Evolutionary conservation across 2,113 vertebrate genomes (phyloP).

Genomic region (Orthonyx spaldingii): DNA sequence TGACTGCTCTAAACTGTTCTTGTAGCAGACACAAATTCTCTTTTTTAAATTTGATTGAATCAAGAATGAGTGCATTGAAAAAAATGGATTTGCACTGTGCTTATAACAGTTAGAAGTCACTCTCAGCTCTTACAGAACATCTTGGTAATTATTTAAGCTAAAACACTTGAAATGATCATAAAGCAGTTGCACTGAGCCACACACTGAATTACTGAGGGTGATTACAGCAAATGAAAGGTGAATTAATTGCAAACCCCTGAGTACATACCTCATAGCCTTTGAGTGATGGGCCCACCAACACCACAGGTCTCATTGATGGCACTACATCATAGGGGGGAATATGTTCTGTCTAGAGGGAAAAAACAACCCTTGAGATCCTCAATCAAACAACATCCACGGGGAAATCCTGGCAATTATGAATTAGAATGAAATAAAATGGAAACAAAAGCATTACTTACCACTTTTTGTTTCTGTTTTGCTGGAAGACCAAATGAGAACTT

Average conservation of each 20-base stretch:
- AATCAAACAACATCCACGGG: fast-evolving
- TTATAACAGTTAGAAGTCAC: not conserved
- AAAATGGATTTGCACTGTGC: not conserved
- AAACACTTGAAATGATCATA: not conserved
- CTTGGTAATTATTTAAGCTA: not conserved
- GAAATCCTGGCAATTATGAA: not conserved
- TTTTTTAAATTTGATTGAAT: not conserved
- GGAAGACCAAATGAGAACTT: constrained; percentile 71
- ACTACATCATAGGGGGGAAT: constrained; percentile 96
- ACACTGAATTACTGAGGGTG: not conserved
- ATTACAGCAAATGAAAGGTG: not conserved
- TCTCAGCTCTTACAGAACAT: not conserved
- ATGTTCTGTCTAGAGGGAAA: constrained; percentile 85
- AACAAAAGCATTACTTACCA: constrained; percentile 82
- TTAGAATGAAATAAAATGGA: not conserved
- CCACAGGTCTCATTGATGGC: constrained; percentile 96
- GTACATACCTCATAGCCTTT: constrained; percentile 94
- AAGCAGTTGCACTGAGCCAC: not conserved
- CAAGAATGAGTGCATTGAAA: not conserved
- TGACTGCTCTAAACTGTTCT: no score
- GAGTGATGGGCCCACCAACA: constrained; percentile 93
- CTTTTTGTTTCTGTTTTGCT: constrained; percentile 99
- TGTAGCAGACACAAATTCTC: not conserved
- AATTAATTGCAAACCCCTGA: not conserved
- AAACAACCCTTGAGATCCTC: not conserved